Percentiles rank a stretch among this genome's conserved stretches.
Conservation (phyloP, 2,888 invertebrate species). For the Thymelicus sylvestris region DNA sequence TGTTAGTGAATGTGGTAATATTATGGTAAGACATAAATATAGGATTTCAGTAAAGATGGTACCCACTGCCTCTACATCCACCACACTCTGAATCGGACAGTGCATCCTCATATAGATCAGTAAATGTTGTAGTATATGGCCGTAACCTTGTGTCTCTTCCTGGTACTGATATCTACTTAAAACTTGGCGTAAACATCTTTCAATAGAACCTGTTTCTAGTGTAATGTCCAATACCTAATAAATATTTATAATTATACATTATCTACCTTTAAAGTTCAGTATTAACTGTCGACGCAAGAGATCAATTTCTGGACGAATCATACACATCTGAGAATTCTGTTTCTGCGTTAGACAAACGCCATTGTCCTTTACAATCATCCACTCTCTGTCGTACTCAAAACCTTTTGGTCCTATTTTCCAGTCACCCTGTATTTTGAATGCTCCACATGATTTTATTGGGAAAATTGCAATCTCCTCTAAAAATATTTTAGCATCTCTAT, state of each 20-base stretch:
- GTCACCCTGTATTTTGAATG: conserved; percentile 86
- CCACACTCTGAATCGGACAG: too few relatives aligned
- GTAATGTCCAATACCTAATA: neutral
- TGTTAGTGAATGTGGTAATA: too few relatives aligned
- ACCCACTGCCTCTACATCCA: too few relatives aligned
- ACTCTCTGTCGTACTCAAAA: conserved; percentile 94
- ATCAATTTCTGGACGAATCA: conserved; percentile 90
- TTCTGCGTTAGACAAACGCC: conserved; percentile 96
- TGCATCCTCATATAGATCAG: too few relatives aligned
- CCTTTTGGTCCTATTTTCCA: conserved; percentile 93
- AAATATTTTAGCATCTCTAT: conserved; percentile 50
- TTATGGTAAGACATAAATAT: too few relatives aligned
- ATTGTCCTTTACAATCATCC: conserved; percentile 94
- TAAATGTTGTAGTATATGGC: too few relatives aligned
- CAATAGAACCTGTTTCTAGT: neutral
- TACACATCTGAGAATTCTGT: conserved; percentile 90
- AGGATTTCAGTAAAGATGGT: too few relatives aligned
- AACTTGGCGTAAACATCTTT: neutral
- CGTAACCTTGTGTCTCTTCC: too few relatives aligned
- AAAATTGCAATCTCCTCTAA: conserved; percentile 85
- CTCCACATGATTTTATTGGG: conserved; percentile 96
- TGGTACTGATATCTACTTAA: too few relatives aligned
- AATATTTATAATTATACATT: neutral
- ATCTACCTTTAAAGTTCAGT: conserved; percentile 86
- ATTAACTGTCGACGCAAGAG: conserved; percentile 80